Percentiles rank a stretch among this genome's conserved stretches.
Evolutionary conservation across 2,888 invertebrate genomes (phyloP).

Genomic region (Malthinus flaveolus): DNA sequence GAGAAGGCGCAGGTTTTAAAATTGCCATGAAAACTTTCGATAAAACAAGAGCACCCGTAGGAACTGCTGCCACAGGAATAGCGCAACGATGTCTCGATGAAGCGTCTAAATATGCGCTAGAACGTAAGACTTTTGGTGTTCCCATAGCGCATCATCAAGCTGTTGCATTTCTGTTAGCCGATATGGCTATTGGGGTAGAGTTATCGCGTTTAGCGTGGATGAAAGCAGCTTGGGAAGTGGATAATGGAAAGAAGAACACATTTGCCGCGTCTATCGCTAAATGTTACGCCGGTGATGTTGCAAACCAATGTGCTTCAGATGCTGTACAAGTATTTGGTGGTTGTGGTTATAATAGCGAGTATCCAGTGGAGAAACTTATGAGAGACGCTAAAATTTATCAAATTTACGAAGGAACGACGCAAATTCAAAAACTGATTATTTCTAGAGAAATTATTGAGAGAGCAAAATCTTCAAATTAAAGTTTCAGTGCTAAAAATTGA

Average conservation of each 20-base stretch:
- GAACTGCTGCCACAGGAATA: constrained; percentile 87
- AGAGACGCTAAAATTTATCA: constrained; percentile 99
- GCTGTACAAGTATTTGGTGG: constrained; percentile 97
- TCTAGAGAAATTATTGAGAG: constrained; percentile 68
- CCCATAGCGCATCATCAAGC: constrained; percentile 84
- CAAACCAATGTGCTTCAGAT: constrained; percentile 93
- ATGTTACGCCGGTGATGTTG: constrained; percentile 88
- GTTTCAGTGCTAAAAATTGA: not conserved
- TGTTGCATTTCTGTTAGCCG: constrained; percentile 91
- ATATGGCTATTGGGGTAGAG: constrained; percentile 92
- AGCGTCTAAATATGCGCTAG: constrained; percentile 87
- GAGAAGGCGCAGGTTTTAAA: constrained; percentile 93
- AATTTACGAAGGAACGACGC: constrained; percentile 97
- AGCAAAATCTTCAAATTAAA: constrained; percentile 49
- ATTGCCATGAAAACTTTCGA: constrained; percentile 98
- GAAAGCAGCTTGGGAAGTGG: constrained; percentile 88
- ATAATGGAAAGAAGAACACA: constrained; percentile 80
- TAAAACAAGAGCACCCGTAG: constrained; percentile 91
- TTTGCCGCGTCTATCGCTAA: constrained; percentile 95
- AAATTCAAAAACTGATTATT: constrained; percentile 95
- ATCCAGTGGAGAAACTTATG: constrained; percentile 98
- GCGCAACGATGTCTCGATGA: constrained; percentile 91
- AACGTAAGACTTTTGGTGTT: constrained; percentile 92
- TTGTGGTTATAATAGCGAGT: constrained; percentile 94
- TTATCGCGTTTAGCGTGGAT: constrained; percentile 86